Conservation (phyloP, 2,113 vertebrate genomes). For the Mirounga angustirostris region DNA sequence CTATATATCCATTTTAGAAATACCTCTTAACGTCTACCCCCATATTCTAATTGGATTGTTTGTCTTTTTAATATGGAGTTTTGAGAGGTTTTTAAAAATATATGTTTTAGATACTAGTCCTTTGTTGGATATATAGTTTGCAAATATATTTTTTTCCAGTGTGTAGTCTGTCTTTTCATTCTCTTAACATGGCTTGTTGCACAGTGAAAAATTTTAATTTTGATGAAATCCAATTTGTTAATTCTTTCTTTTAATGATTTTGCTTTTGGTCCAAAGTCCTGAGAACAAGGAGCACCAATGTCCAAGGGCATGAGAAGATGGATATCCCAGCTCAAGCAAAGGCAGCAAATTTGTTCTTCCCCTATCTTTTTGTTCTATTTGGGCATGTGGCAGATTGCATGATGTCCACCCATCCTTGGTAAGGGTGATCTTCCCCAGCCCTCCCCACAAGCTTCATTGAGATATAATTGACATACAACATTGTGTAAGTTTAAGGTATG, state of each 20-base stretch:
- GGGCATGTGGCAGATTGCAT: background rate
- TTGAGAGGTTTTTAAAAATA: background rate
- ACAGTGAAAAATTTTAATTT: background rate
- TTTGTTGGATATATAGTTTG: background rate
- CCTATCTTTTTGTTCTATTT: background rate
- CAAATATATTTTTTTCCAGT: background rate
- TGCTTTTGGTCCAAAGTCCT: background rate
- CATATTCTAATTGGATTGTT: background rate
- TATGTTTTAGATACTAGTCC: background rate
- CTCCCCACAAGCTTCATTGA: background rate
- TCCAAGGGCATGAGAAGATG: background rate
- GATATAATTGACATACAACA: background rate
- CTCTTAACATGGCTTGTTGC: background rate
- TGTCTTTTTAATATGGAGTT: background rate
- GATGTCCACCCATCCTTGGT: background rate
- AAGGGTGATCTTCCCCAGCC: background rate
- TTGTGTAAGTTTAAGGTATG: background rate
- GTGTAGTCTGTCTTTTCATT: background rate
- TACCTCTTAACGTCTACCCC: background rate
- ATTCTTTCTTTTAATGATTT: background rate
- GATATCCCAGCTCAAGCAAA: background rate
- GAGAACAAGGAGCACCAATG: background rate
- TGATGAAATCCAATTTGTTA: background rate
- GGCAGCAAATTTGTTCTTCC: background rate
- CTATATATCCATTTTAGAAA: background rate